Evolutionary conservation across 2,888 invertebrate genomes (phyloP), one percentile per base, ranked within the genome.

Genomic region (Dorcus parallelipipedus): DNA sequence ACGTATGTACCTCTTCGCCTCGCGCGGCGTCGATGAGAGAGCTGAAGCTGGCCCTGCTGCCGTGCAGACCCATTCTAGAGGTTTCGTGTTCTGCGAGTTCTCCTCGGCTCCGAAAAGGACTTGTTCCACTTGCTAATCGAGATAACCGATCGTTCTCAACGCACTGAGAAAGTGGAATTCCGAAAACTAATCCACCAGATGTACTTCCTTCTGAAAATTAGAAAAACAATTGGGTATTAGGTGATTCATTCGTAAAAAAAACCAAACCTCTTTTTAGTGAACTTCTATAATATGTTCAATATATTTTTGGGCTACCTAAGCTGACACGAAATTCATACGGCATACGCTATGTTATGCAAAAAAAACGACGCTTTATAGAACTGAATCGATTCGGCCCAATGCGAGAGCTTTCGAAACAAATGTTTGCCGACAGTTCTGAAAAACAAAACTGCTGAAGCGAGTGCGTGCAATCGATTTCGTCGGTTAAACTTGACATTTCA

Each of bases 111-210:
- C 71, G 64, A 55, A 70, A 70, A 4, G 70, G 65, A 59, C 68
- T 67, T 5, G 69, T 71, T 41, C 69, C 69, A 26, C 67, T 66
- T 4, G 80, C 78, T 40, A 79, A 77, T 65, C 83, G 79, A 26
- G 81, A 76, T 56, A 84, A 71, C 59, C 83, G 78, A 78, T 95
- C 95, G 68, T 92, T 90, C 72, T 90, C 89, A 68, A 95, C 85
- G 74, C 95, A 95, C 73, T 91, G 91, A 53, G 87, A 83, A 65
- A 96, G 79, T 1, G 94, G 88, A 64, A 94, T 87, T 7, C 95
- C 95, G 72, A 96, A 96, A 56, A 93, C 90, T 67, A 89, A 81
- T 56, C 91, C 88, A 64, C 81, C 75, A 20, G 67, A 53, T 23
- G 41, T 45, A 50, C 59, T 62, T 33, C 68, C 69, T 57, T 74